Conservation (phyloP, 2,797 vertebrate genomes). For the Peromyscus nudipes region DNA sequence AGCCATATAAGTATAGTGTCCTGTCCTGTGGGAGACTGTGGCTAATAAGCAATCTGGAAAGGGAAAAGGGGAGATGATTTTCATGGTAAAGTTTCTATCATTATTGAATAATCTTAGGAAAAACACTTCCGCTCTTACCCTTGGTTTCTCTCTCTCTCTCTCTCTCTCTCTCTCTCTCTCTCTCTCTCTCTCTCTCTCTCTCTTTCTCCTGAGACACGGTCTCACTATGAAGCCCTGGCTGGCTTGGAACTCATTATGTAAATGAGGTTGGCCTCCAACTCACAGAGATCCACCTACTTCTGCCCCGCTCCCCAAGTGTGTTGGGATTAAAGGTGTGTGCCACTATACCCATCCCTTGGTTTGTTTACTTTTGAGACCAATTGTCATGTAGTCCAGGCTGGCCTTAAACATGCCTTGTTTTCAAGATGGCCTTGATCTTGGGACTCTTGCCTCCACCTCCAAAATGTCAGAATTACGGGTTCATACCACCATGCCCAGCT, state of each 20-base stretch:
- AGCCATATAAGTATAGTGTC: neutral
- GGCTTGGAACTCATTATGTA: neutral
- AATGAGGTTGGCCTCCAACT: neutral
- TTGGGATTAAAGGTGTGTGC: neutral
- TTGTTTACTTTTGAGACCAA: neutral
- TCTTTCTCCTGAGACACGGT: neutral
- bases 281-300: neutral
- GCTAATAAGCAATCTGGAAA: neutral
- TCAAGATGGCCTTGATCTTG: neutral
- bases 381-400: neutral
- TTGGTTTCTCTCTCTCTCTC: neutral
- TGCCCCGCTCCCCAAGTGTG: neutral
- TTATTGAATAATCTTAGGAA: neutral
- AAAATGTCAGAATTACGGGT: neutral
- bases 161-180: neutral
- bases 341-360: neutral
- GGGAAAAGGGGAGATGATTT: neutral
- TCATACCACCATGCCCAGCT: no score
- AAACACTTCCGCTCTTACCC: neutral
- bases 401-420: neutral
- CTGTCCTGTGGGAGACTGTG: neutral
- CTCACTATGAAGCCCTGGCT: neutral
- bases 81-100: neutral
- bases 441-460: no score
- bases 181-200: neutral